These are phyloP conservation scores for Oscheius onirici DNA, from an alignment of 2,888 invertebrate species.

Conservation along the genomic window DNA sequence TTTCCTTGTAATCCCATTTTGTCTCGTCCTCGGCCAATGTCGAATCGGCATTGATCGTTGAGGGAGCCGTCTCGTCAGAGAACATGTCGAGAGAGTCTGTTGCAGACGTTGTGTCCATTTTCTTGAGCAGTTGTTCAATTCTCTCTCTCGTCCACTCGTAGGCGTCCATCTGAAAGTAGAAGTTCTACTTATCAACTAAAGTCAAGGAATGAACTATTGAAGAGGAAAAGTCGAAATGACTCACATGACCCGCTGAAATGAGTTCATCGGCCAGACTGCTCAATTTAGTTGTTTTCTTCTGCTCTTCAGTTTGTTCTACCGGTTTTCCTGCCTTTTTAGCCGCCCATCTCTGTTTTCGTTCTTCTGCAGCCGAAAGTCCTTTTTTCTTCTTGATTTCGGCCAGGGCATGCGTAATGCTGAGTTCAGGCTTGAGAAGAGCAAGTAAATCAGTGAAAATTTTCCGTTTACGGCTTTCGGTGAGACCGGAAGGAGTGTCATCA, in stretches of 20 bases:
- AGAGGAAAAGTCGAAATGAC: too few species aligned
- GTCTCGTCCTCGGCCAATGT: slow-evolving; percentile 38
- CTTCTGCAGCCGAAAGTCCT: slow-evolving; percentile 63
- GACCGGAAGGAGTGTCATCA: slow-evolving; percentile 37
- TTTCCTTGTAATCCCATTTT: slow-evolving; percentile 61
- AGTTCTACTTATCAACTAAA: too few species aligned
- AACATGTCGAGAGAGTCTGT: slow-evolving; percentile 54
- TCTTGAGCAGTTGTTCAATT: slow-evolving; percentile 47
- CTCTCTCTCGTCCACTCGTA: slow-evolving; percentile 62
- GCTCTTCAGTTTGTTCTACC: slow-evolving; percentile 49
- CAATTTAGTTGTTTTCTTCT: slow-evolving; percentile 51
- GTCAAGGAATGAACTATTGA: too few species aligned
- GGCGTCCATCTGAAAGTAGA: slow-evolving; percentile 60
- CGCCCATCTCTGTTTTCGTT: slow-evolving; percentile 67
- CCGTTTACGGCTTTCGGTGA: slow-evolving; percentile 45
- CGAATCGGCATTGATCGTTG: slow-evolving; percentile 21
- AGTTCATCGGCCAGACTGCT: slow-evolving; percentile 62
- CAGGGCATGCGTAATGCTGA: slow-evolving; percentile 58
- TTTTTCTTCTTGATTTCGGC: slow-evolving; percentile 59
- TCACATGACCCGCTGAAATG: slow-evolving; percentile 61
- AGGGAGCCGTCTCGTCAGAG: slow-evolving; percentile 40
- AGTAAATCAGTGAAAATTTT: slow-evolving; percentile 52
- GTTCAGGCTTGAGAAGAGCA: slow-evolving; percentile 49
- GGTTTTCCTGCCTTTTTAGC: slow-evolving; percentile 66
- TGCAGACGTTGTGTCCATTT: slow-evolving; percentile 38